Conservation (phyloP, 2,113 vertebrate genomes). For the Daubentonia madagascariensis region DNA sequence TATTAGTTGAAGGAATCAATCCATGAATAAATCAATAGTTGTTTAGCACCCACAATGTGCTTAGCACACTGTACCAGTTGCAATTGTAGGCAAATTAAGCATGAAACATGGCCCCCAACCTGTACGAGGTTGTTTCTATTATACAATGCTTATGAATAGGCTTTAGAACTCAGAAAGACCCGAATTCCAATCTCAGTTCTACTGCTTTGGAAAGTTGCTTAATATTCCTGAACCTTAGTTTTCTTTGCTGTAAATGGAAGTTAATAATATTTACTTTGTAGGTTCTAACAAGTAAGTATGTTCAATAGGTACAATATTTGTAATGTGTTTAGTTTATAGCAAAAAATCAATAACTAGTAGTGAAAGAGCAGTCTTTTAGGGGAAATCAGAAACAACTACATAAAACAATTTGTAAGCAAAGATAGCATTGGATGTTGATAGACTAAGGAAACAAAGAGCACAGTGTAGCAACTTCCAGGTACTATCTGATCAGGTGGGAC, state of each 20-base stretch:
- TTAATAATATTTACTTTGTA: constrained; percentile 14
- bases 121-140: not conserved
- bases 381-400: not conserved
- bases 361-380: not conserved
- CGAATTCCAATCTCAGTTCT: not conserved
- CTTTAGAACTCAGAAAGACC: not conserved
- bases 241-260: not conserved
- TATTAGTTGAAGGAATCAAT: constrained; percentile 45
- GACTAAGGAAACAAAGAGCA: not conserved
- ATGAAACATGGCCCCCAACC: not conserved
- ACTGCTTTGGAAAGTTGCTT: not conserved
- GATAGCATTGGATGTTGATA: not conserved
- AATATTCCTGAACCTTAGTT: not conserved
- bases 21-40: constrained; percentile 38
- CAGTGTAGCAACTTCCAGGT: not conserved
- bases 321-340: not conserved
- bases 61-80: not conserved
- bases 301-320: not conserved
- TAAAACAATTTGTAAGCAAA: not conserved
- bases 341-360: constrained; percentile 3
- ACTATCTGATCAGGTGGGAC: not conserved
- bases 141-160: not conserved
- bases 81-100: not conserved
- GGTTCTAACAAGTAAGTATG: not conserved
- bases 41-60: not conserved